These are phyloP conservation scores for Drosophila sordidula DNA, from an alignment of 2,888 invertebrate genomes.

Conservation along the genomic window DNA sequence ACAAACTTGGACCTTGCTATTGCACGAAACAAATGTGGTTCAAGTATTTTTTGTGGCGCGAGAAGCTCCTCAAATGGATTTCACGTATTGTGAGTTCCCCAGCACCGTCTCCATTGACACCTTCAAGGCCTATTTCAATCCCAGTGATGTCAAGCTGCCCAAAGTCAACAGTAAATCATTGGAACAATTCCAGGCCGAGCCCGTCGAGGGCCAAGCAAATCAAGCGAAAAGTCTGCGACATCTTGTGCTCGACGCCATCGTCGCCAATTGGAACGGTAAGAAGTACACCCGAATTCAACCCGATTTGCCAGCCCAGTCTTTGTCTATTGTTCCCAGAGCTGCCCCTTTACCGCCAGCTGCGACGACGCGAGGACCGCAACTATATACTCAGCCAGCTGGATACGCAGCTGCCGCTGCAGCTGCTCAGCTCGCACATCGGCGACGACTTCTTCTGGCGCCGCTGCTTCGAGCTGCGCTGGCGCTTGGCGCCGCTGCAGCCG, in stretches of 20 bases:
- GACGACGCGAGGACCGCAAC: conserved; percentile 82
- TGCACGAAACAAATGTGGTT: neutral
- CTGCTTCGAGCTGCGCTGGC: conserved; percentile 83
- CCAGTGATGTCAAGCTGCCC: conserved; percentile 66
- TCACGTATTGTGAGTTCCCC: conserved; percentile 81
- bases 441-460: conserved; percentile 84
- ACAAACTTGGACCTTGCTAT: conserved; percentile 2
- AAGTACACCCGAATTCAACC: conserved; percentile 1
- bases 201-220: conserved; percentile 64
- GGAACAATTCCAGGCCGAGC: conserved; percentile 43
- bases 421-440: conserved; percentile 81
- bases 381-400: conserved; percentile 83
- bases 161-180: conserved; percentile 66
- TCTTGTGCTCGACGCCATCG: conserved; percentile 82
- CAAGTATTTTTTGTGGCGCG: neutral
- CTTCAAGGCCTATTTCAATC: conserved; percentile 82
- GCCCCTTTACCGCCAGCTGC: conserved; percentile 80
- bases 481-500: conserved; percentile 55
- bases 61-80: conserved; percentile 68
- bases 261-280: conserved; percentile 83
- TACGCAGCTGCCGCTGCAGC: conserved; percentile 81
- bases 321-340: conserved; percentile 65
- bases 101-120: conserved; percentile 83
- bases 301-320: neutral
- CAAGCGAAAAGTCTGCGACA: conserved; percentile 81